Conservation (phyloP, 2,113 vertebrate species). For the Melierax canorus region DNA sequence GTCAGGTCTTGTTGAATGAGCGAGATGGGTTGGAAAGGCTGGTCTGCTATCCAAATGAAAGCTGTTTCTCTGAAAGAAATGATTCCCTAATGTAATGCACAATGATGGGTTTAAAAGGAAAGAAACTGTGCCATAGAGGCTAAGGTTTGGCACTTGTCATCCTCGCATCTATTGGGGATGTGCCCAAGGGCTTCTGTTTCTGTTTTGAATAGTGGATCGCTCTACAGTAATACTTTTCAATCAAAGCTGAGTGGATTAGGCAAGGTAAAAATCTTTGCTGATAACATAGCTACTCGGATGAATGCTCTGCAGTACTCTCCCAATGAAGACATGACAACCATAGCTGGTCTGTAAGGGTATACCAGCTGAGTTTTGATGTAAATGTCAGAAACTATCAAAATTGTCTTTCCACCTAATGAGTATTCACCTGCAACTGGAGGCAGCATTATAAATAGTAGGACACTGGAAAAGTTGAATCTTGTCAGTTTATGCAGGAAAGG, state of each 20-base stretch:
- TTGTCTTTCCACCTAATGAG: not conserved
- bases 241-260: slow-evolving; percentile 23
- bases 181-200: not conserved
- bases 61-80: not conserved
- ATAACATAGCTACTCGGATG: not conserved
- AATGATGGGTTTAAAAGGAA: not conserved
- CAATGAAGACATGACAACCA: not conserved
- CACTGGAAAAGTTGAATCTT: not conserved
- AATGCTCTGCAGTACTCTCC: not conserved
- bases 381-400: not conserved
- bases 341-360: not conserved
- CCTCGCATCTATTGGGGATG: not conserved
- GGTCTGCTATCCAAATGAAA: not conserved
- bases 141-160: not conserved
- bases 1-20: not conserved
- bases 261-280: not conserved
- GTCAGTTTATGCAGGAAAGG: not conserved
- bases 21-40: not conserved
- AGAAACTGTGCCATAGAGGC: not conserved
- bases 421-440: slow-evolving; percentile 3
- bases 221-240: not conserved
- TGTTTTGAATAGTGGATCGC: not conserved
- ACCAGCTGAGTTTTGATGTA: not conserved
- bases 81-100: not conserved
- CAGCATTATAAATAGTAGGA: not conserved